A percentile compares a stretch with the other conserved stretches of the same genome.
Conservation (phyloP, 2,888 invertebrate species). For the Eubasilissa splendida region DNA sequence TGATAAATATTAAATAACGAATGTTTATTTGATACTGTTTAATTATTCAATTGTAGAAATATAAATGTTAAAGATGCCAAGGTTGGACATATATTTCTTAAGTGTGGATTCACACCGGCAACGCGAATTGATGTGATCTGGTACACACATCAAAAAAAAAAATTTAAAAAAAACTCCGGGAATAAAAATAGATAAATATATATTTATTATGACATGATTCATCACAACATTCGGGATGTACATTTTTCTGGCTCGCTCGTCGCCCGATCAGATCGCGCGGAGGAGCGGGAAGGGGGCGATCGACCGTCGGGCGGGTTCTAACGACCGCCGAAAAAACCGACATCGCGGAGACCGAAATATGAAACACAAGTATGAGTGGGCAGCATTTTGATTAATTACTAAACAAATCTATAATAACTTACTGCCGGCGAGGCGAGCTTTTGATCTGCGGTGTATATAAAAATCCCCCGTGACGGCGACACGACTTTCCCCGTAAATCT, state of each 20-base stretch:
- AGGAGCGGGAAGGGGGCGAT: neutral
- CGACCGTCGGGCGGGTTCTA: slow-evolving; percentile 20
- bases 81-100: no score
- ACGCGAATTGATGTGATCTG: no score
- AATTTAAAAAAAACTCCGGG: no score
- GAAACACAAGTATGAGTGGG: slow-evolving; percentile 23
- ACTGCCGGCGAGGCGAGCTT: slow-evolving; percentile 38
- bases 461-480: slow-evolving; percentile 38
- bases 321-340: slow-evolving; percentile 34
- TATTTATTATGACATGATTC: neutral
- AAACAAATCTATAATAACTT: slow-evolving; percentile 55
- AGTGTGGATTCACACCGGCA: no score
- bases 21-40: no score
- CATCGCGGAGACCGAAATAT: slow-evolving; percentile 16
- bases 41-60: no score
- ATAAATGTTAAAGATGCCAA: no score
- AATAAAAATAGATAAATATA: no score
- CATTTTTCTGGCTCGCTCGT: slow-evolving; percentile 5
- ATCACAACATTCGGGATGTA: neutral
- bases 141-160: no score
- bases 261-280: neutral
- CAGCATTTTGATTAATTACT: slow-evolving; percentile 51
- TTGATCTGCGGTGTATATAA: slow-evolving; percentile 46
- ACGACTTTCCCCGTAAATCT: slow-evolving; percentile 52
- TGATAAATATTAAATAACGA: no score